Conservation (phyloP, 2,888 invertebrate genomes). For the Pinctada fucata region DNA sequence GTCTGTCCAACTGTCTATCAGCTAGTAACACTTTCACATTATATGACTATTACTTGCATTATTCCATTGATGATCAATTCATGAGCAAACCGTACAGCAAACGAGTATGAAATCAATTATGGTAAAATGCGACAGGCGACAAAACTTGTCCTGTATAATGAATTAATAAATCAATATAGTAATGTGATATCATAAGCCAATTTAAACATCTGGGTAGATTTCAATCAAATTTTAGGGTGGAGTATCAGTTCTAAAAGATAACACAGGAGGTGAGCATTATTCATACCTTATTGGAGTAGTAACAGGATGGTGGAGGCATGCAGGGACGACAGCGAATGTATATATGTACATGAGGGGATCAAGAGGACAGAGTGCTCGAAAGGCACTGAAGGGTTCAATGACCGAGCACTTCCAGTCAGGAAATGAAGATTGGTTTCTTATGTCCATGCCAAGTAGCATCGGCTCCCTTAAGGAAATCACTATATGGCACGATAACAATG, state of each 20-base stretch:
- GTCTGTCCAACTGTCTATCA: no score
- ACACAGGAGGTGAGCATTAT: slow-evolving; percentile 49
- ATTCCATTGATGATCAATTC: no score
- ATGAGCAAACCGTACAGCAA: no score
- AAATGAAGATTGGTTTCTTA: slow-evolving; percentile 68
- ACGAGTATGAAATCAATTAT: no score
- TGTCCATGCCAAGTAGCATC: slow-evolving; percentile 57
- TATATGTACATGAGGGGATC: slow-evolving; percentile 55
- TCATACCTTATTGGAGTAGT: slow-evolving; percentile 65
- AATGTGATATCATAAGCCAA: no score
- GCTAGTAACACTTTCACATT: no score
- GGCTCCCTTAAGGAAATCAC: slow-evolving; percentile 60
- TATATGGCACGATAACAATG: slow-evolving; percentile 70
- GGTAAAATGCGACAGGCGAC: no score
- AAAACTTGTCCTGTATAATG: no score
- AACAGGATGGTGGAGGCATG: slow-evolving; percentile 67
- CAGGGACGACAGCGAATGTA: slow-evolving; percentile 66
- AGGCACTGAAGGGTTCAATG: slow-evolving; percentile 43
- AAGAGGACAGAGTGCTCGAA: slow-evolving; percentile 45
- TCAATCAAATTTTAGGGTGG: slow-evolving; percentile 47
- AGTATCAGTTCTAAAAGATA: slow-evolving; percentile 56
- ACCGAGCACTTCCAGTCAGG: slow-evolving; percentile 57
- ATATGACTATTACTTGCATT: no score
- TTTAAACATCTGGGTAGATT: no score
- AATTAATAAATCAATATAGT: no score